Evolutionary conservation across 2,113 vertebrate genomes (phyloP), one percentile per base, ranked within the genome.

Genomic region (Takifugu bimaculatus): DNA sequence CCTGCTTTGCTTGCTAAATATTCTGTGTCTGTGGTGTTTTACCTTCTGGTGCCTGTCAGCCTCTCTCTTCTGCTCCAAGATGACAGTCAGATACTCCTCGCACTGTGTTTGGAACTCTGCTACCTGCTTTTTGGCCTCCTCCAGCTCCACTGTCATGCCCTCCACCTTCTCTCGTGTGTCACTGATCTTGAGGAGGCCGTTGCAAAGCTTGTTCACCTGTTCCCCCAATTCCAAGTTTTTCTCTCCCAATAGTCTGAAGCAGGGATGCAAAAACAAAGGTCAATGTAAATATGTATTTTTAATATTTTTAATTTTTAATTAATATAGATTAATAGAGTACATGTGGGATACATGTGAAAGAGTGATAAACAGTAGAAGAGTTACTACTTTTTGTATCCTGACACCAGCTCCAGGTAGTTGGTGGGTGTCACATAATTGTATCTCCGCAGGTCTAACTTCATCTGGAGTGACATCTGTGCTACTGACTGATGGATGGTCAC

Each of bases 341-440:
- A 20, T 20, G 20, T 20, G 20, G 20, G 20, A 20, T 20, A 20
- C 20, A 20, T 20, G 32, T 44, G 0, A 48, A 0, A n/a, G 20
- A 44, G 12, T 6, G 14, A 27, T 12, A 11, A n/a, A 47, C 2
- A 50, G 6, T 1, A 27, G 13, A 57, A 27, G 55, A 26, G 14
- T 56, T 27, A 62, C 5, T 90, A 95, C 94, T 91, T 95, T 65
- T 93, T 96, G 75, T 93, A 96, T 79, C 93, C 93, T n/a, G 94
- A 91, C 54, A 96, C 93, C 13, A 96, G 91, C 75, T 96, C 94
- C 85, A 96, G 85, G 88, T 95, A 96, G 89, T 94, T 95, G 71
- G 92, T 94, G 35, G 94, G 93, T 0, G 93, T 96, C 79, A 96
- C 93, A 1, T 96, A 96, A 75, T 94, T 95, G 62, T 93, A 66